Evolutionary conservation across 2,797 vertebrate genomes (phyloP).

Genomic region (Malacoraja senta): DNA sequence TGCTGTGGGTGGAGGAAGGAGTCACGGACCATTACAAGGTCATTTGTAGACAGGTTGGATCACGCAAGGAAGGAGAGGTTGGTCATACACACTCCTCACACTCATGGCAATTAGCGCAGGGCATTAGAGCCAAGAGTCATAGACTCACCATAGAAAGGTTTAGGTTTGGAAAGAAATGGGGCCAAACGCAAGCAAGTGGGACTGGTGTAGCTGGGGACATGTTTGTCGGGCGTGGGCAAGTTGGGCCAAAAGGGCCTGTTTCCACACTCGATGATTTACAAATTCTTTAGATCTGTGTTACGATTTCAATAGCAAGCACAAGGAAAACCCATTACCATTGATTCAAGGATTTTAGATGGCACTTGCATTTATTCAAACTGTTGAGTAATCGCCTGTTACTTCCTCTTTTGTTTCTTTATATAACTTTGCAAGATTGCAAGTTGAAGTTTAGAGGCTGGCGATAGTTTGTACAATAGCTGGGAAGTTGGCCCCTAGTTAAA

Average conservation of each 20-base stretch:
- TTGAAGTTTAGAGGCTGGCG: background rate
- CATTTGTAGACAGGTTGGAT: conserved; percentile 62
- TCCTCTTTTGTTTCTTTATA: conserved; percentile 7
- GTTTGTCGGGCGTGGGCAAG: no score
- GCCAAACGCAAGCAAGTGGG: no score
- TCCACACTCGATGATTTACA: no score
- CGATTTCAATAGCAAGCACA: background rate
- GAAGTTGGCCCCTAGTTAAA: background rate
- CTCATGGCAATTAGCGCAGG: background rate
- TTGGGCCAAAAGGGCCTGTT: no score
- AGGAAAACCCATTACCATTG: background rate
- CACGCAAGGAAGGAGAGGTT: conserved; percentile 46
- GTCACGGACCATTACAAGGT: conserved; percentile 87
- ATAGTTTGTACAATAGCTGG: background rate
- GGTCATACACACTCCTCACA: background rate
- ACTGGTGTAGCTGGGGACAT: no score
- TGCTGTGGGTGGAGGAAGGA: conserved; percentile 90
- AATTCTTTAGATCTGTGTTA: background rate
- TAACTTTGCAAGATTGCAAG: background rate
- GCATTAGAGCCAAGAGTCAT: no score
- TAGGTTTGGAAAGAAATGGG: no score
- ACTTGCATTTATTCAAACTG: background rate
- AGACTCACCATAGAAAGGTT: no score
- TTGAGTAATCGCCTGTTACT: background rate
- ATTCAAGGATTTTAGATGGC: background rate